Evolutionary conservation across 2,797 vertebrate species (phyloP).

Genomic region (Sebastes trivittatus): DNA sequence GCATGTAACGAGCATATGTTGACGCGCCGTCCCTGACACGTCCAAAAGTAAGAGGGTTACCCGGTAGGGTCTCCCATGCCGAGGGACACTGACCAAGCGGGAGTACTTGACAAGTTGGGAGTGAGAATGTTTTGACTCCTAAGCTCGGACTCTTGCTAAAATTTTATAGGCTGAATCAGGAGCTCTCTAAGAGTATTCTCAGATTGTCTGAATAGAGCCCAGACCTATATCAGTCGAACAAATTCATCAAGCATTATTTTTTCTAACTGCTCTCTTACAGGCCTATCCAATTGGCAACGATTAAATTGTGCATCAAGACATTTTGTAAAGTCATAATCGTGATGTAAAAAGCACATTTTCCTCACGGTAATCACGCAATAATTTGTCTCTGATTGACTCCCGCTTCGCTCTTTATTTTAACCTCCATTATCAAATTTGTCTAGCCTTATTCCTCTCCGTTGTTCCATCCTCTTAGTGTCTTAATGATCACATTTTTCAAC

Average conservation of each 20-base stretch:
- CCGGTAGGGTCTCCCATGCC: too few species aligned
- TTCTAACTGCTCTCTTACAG: neutral
- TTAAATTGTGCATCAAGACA: neutral
- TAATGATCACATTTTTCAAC: slow-evolving; percentile 33
- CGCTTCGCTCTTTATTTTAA: neutral
- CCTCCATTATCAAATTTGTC: neutral
- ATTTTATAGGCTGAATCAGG: too few species aligned
- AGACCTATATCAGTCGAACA: neutral
- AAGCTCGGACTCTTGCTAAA: neutral
- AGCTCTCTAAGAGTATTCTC: neutral
- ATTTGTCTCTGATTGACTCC: neutral
- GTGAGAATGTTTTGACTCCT: neutral
- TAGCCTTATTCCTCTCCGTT: neutral
- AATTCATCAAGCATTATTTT: neutral
- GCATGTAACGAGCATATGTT: too few species aligned
- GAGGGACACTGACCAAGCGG: neutral
- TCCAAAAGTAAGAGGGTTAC: too few species aligned
- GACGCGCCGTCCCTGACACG: too few species aligned
- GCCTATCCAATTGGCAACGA: neutral
- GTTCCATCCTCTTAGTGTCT: neutral
- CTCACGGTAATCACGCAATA: neutral
- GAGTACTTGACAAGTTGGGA: neutral
- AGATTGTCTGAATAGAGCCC: neutral
- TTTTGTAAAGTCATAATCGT: neutral
- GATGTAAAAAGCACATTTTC: neutral